These are phyloP conservation scores for Neuroterus valhalla DNA, from an alignment of 1,140 invertebrate genomes.

Conservation along the genomic window DNA sequence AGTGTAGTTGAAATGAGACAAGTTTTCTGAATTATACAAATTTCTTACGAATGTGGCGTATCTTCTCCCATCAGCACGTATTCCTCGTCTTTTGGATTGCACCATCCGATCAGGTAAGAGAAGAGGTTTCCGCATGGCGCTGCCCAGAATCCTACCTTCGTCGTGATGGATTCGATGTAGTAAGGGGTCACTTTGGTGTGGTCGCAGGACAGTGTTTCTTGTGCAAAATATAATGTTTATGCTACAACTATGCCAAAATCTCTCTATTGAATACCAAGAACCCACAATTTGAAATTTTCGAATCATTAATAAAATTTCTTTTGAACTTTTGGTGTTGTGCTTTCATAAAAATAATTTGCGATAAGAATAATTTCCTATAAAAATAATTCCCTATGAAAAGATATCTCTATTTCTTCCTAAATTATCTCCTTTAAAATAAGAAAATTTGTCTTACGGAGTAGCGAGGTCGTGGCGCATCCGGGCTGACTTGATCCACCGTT, in stretches of 20 bases:
- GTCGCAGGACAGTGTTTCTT: constrained; percentile 90
- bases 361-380: too few relatives aligned
- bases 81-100: constrained; percentile 83
- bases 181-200: constrained; percentile 92
- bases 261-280: background rate
- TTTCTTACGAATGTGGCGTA: constrained; percentile 80
- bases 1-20: too few relatives aligned
- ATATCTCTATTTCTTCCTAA: constrained; percentile 16
- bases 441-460: constrained; percentile 81
- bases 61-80: constrained; percentile 91
- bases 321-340: too few relatives aligned
- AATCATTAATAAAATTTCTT: too few relatives aligned
- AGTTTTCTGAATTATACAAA: too few relatives aligned
- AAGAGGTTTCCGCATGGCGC: constrained; percentile 87
- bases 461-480: constrained; percentile 85
- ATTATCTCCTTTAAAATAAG: background rate
- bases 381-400: too few relatives aligned
- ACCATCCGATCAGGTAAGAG: constrained; percentile 87
- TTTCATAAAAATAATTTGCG: too few relatives aligned
- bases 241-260: background rate
- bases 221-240: constrained; percentile 49
- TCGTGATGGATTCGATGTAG: constrained; percentile 90
- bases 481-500: constrained; percentile 92
- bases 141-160: constrained; percentile 86
- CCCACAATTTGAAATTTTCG: constrained; percentile 24